Evolutionary conservation across 2,113 vertebrate genomes (phyloP), one percentile per base, ranked within the genome.

Genomic region (Vombatus ursinus): DNA sequence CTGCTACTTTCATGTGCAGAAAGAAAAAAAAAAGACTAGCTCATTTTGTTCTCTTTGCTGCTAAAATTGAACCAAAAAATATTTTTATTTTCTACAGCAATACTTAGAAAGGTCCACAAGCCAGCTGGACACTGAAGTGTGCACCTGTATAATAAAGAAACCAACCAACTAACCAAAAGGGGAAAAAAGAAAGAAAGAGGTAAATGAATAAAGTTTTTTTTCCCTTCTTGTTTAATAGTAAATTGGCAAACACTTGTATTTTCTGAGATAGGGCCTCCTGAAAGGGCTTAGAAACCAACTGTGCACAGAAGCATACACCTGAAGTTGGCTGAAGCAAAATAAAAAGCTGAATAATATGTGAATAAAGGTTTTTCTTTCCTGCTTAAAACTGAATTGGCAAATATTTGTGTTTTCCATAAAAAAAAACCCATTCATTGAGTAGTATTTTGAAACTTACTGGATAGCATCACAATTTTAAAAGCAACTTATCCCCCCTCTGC

Each of bases 61-160:
- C 91, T 97, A 96, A 94, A 98, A 91, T 3, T 28, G 95, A 97
- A 77, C 50, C 91, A 95, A 96, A 50, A 98, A 98, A 98, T 98
- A 98, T 97, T 98, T 98, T 98, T 98, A 94, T 97, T 98, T 98
- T 98, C 94, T 94, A 52, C 53, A 68, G 51, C 92, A 90, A 93
- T 47, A 93, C 54, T 98, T 98, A 54, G 96, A 97, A 98, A 37
- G 11, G 19, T 90, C n/a, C 91, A 89, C 92, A 94, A 97, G 94
- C 90, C 48, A 97, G 92, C 96, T 97, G 94, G 93, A 50, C 61
- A 94, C 57, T 95, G 50, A 50, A 1, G 92, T 97, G 92, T 97
- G 25, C 24, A 98, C 97, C 95, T 97, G 95, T 96, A 95, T n/a
- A 97, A 96, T 91, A 94, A 48, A 93, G 57, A 97, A 92, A 92